Evolutionary conservation across 2,797 vertebrate genomes (phyloP).

Genomic region (Xerus rutilus): DNA sequence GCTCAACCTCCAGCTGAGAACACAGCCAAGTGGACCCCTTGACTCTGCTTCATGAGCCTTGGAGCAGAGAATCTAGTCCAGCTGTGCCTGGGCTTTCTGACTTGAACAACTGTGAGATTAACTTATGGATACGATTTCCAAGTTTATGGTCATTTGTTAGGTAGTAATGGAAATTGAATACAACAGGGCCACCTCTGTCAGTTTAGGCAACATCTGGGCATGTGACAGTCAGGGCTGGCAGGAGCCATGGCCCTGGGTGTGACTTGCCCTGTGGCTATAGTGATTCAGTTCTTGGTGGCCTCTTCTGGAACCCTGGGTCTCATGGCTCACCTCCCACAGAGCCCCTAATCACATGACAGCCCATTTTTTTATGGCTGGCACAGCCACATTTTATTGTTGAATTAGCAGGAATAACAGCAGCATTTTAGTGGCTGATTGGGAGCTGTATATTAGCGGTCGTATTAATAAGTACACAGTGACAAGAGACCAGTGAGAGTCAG

Average conservation of each 20-base stretch:
- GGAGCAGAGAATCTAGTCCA: background rate
- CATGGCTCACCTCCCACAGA: background rate
- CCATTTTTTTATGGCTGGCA: slow-evolving; percentile 71
- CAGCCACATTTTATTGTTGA: slow-evolving; percentile 80
- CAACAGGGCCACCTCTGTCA: no score
- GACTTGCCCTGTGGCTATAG: background rate
- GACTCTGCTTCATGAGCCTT: background rate
- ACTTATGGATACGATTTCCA: background rate
- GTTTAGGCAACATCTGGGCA: background rate
- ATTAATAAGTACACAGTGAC: slow-evolving; percentile 87
- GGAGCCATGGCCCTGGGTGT: background rate
- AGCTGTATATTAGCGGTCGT: slow-evolving; percentile 83
- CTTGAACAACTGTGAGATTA: background rate
- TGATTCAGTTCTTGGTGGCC: background rate
- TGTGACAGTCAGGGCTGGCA: background rate
- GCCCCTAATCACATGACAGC: slow-evolving; percentile 37
- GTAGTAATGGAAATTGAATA: background rate
- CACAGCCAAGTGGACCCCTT: rapidly evolving
- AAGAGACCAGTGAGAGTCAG: slow-evolving; percentile 84
- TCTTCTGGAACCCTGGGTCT: background rate
- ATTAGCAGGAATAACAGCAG: slow-evolving; percentile 87
- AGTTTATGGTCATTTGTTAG: background rate
- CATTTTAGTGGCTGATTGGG: slow-evolving; percentile 87
- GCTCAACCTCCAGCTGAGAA: background rate
- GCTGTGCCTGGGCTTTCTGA: background rate